Evolutionary conservation across 1,140 invertebrate species (phyloP), one percentile per base, ranked within the genome.

Genomic region (Littorina saxatilis): DNA sequence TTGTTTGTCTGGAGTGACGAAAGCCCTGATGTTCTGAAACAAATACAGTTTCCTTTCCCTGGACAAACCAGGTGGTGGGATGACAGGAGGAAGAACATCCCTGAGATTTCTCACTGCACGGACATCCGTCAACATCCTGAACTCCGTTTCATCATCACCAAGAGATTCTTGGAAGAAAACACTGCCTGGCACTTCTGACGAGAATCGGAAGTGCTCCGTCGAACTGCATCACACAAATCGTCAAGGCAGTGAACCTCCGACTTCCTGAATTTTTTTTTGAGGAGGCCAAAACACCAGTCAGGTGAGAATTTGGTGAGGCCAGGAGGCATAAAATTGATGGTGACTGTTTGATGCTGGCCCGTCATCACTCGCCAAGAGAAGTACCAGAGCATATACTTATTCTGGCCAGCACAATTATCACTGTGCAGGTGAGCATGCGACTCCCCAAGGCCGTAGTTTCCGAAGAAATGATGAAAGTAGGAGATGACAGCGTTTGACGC

Each of bases 351-450:
- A 55, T 87, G 85, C 17, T 83, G 73, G 15, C 80, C 74, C 52
- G 32, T 79, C 29, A 83, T 40, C 23, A 84, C 81, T 72, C 87
- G 76, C 87, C 87, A 88, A 11, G 79, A n/a, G 23, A 82, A 72
- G 82, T 88, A 88, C 86, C 84, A 84, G 37, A 88, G 39, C n/a
- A 88, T 73, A 55, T 70, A 82, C 75, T 88, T 88, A 43, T 88
- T 88, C 58, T 87, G 86, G 0, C 87, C 86, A 20, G 47, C 29
- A 72, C 87, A 87, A 37, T 88, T 87, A 74, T 88, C 87, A 75
- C 82, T 80, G 35, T 85, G 84, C 0, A 88, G 32, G 2, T 82
- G 13, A 9, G 78, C 55, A 78, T 81, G 17, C 29, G 72, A 81
- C 72, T 87, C 85, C 37, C 86, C 87, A 63, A 84, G 39, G 32